These are phyloP conservation scores for Archilochus colubris DNA, from an alignment of 2,113 vertebrate species.

Conservation along the genomic window DNA sequence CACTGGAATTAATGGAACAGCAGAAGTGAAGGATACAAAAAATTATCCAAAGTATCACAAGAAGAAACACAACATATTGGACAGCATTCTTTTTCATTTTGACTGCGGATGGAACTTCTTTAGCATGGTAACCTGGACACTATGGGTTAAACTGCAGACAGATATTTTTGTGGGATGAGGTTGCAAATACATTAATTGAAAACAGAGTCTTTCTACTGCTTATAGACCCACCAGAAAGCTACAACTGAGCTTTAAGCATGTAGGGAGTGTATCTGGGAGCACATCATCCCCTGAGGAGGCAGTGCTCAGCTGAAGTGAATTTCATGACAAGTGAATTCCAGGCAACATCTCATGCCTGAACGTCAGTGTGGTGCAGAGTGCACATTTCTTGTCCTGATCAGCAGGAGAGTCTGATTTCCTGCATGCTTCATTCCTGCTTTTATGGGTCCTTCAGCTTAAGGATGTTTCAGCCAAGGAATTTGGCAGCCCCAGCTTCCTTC, in stretches of 20 bases:
- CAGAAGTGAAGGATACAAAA: background rate
- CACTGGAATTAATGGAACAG: background rate
- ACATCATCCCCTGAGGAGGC: background rate
- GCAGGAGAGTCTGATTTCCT: background rate
- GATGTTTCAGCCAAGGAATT: background rate
- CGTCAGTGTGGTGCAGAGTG: accelerated
- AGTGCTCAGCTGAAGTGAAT: background rate
- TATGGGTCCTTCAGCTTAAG: background rate
- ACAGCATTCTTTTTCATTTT: background rate
- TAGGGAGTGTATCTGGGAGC: background rate
- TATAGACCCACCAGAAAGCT: background rate
- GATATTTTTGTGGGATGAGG: background rate
- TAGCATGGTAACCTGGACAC: background rate
- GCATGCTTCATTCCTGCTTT: background rate
- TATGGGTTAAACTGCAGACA: background rate
- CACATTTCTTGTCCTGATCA: accelerated
- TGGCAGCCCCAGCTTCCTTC: background rate
- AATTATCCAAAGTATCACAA: background rate
- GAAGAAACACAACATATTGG: background rate
- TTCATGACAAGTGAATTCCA: background rate
- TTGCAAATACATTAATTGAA: background rate
- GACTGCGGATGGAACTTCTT: background rate
- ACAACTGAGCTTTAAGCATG: background rate
- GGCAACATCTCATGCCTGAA: background rate
- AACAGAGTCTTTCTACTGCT: background rate